Base-by-base conservation (phyloP, 35 echinoderm and acorn worm species). In the Anneissia japonica region DNA sequence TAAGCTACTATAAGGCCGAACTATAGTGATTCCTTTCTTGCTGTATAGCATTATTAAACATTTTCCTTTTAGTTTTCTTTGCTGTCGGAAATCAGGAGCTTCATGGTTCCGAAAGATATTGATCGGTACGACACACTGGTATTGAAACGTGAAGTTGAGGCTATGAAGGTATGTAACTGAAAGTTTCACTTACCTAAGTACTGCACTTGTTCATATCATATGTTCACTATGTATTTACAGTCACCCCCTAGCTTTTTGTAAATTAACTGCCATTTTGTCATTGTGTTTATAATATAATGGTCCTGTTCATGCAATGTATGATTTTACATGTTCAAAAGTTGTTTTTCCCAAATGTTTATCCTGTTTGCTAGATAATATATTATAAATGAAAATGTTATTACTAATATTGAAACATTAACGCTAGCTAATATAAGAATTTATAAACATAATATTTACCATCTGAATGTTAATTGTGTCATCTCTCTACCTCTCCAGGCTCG, bases 111-210 rank as follows among this genome's bases (percentile, higher is more conserved):
- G 4, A 72, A 91, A 31, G 94, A 97, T 36, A 97, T 97, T 74
- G 94, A 97, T 79, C 86, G 91, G 23, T 97, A 90, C 79, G 94
- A 97, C 75, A 89, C 89, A 21, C 77, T 97, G 75, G 94, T 97
- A 23, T 85, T 97, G 76, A 97, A 97, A 81, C 87, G 78, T 74
- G 94, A 97, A 46, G 94, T 97, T 0, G 91, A 93, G 82, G 91
- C 94, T 10, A 97, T 97, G 94, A 97, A 97, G 88, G 94, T 97
- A 84, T 0, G 11, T 19, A 16, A 35, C 10, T 32, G 23, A 30
- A 35, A 35, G 33, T 35, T 77, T 35, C 3, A 35, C 75, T 77
- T 26, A 35, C 75, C 75, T 32, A 77, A 11, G 51, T 64, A 64
- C 21, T 26, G 4, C 4, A 3, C 2, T 64, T 19, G 1, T 1